Evolutionary conservation across 1,140 invertebrate genomes (phyloP), one percentile per base, ranked within the genome.

Genomic region (Dendrolimus punctatus): DNA sequence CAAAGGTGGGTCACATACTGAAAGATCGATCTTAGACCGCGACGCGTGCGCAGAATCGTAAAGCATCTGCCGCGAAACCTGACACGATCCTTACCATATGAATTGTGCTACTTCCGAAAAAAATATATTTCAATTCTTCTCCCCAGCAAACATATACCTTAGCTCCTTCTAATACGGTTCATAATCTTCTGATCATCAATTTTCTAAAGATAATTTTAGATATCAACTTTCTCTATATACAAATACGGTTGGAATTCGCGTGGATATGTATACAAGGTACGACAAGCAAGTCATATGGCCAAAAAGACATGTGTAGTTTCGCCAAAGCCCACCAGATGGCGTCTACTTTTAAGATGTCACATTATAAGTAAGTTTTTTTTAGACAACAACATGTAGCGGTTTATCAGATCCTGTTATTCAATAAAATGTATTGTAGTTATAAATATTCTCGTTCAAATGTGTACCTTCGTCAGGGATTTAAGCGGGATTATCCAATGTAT

Each of bases 61-160:
- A 46, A 55, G 67, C 81, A 85, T 85, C 81, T 85, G 81, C 74
- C 57, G 66, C 64, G 81, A 73, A 83, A 85, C 81, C 74, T 78
- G 79, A 85, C 73, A 75, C 76, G 71, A 71, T 75, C 65, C 73
- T 74, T 77, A 63, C 71, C 72, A 75, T 76, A 82, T 79, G 75
- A 82, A 76, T 70, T 76, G 76, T 74, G 56, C 66, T 66, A 77
- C 73, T 73, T 73, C 75, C 67, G 61, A 69, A 76, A 80, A 77
- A 81, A 72, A 62, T 52, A 46, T 42, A 55, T 36, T 43, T 42
- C 53, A 57, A 64, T 47, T 23, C 10, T 45, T 23, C 40, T 8
- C 6, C n/a, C 9, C 53, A 46, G 46, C 54, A 63, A 51, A 47
- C 40, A 10, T 71, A 63, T 61, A 51, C 53, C 64, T 67, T 67